These are phyloP conservation scores for Pogona vitticeps DNA, from an alignment of 2,113 vertebrate species.

Conservation along the genomic window DNA sequence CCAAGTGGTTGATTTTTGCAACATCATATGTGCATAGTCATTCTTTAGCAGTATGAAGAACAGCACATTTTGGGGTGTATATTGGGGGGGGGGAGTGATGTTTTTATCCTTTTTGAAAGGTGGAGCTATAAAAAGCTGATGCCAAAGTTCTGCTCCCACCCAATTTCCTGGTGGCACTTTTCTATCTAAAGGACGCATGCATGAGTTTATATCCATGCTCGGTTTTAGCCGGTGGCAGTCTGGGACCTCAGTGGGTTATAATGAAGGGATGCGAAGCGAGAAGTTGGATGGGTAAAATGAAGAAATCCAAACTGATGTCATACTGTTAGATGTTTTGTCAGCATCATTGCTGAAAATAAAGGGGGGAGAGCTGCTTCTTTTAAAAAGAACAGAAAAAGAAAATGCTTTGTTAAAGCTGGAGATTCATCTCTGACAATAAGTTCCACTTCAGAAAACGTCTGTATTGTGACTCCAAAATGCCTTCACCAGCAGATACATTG, in stretches of 20 bases:
- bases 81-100: neutral
- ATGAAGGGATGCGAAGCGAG: neutral
- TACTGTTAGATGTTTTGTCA: slow-evolving; percentile 23
- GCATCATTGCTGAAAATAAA: neutral
- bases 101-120: neutral
- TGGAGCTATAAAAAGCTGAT: slow-evolving; percentile 29
- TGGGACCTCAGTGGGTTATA: neutral
- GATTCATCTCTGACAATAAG: slow-evolving; percentile 2
- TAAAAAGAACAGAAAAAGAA: neutral
- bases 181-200: neutral
- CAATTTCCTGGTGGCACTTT: neutral
- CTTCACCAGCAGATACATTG: neutral
- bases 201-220: neutral
- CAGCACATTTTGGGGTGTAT: neutral
- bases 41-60: neutral
- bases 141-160: neutral
- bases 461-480: neutral
- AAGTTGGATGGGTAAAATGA: neutral
- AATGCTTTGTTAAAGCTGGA: slow-evolving; percentile 18
- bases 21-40: neutral
- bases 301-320: neutral
- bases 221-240: neutral
- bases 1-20: slow-evolving; percentile 15
- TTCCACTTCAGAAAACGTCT: slow-evolving; percentile 9
- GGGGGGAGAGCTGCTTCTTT: neutral